Conservation (phyloP, 2,888 invertebrate species). For the Tachystola acroxantha region DNA sequence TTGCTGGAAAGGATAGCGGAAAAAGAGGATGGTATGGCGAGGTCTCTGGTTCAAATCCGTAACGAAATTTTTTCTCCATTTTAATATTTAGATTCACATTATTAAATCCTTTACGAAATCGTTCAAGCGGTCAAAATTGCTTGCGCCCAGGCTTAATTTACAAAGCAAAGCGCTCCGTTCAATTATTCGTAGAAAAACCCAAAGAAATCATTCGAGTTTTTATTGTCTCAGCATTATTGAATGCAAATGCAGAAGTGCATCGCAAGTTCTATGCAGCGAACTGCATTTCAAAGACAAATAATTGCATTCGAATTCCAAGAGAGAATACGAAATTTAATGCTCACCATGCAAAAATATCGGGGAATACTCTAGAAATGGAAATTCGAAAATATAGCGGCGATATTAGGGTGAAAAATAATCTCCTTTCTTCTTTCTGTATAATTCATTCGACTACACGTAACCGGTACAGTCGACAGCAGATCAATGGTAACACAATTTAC, state of each 20-base stretch:
- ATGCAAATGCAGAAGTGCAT: constrained; percentile 38
- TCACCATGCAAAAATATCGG: constrained; percentile 38
- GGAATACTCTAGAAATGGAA: constrained; percentile 27
- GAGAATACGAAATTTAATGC: constrained; percentile 51
- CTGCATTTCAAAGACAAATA: constrained; percentile 58
- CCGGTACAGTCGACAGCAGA: too few relatives aligned
- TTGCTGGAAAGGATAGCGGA: too few relatives aligned
- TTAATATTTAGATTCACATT: too few relatives aligned
- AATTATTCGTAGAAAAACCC: constrained; percentile 18
- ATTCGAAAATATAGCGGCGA: constrained; percentile 23
- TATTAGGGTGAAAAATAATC: constrained; percentile 16
- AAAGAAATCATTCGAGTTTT: constrained; percentile 29
- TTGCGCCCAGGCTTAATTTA: background rate
- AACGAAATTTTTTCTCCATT: too few relatives aligned
- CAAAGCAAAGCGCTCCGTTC: background rate
- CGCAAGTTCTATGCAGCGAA: constrained; percentile 37
- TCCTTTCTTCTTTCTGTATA: constrained; percentile 4
- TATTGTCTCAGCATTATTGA: constrained; percentile 33
- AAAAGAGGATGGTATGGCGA: too few relatives aligned
- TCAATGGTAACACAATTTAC: too few relatives aligned
- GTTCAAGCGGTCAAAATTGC: too few relatives aligned
- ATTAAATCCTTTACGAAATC: too few relatives aligned
- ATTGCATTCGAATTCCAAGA: constrained; percentile 43
- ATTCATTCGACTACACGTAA: too few relatives aligned
- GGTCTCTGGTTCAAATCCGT: too few relatives aligned